Evolutionary conservation across 2,797 vertebrate species (phyloP), one percentile per base, ranked within the genome.

Genomic region (Danio aesculapii): DNA sequence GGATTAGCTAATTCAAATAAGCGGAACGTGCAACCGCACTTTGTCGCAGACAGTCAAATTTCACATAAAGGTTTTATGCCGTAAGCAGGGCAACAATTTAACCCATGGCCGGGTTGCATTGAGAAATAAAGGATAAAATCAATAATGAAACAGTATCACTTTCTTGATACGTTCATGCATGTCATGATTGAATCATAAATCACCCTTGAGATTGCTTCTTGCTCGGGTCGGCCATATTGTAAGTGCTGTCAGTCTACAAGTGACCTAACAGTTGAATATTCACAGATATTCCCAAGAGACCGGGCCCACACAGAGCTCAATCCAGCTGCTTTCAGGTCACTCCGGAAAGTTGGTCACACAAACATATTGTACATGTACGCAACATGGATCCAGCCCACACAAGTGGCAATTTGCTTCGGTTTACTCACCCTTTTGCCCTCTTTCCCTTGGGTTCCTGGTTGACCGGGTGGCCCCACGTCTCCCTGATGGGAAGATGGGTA

Each of bases 391-490:
- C 79, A 81, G 86, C 83, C 89, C 89, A 91, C 88, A 84, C 83
- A 87, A 6, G 74, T 63, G 46, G 66, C 6, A 8, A 63, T 71
- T 82, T 86, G 84, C 87, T 86, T 80, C 75, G 84, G 89, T 92
- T 94, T 91, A 98, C 98, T 99, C 93, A 99, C 98, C 95, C 96
- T 97, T 90, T 97, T 97, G 90, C 98, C 98, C 90, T 98, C 97
- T 93, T 96, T 97, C 85, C 98, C 97, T 86, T 93, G 91, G 83
- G 92, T 86, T 82, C 95, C 96, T 76, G 92, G 91, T 43, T 93
- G 95, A 88, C 97, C 97, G 84, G 94, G 91, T 64, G 91, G 78
- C 52, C 95, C 96, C 68, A 91, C 68, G 59, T 91, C 86, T 87
- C 94, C 95, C 97, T 99, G 79, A 30, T 30, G n/a, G 88, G 53